Conservation (phyloP, 2,113 vertebrate genomes). For the Gnathonemus echidnorhynchus region DNA sequence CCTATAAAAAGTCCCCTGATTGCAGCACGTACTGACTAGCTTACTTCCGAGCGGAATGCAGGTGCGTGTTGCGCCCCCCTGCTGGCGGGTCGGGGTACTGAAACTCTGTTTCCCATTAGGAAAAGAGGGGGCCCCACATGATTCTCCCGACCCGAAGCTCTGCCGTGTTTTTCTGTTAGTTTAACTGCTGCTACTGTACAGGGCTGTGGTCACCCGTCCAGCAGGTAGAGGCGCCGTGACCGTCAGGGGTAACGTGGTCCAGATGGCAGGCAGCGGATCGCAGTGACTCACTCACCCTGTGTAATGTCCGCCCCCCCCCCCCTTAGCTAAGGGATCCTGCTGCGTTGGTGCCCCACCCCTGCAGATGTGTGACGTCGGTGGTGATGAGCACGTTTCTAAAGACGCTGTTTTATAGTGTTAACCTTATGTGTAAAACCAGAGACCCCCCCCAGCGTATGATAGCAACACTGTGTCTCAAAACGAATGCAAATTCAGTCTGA, state of each 20-base stretch:
- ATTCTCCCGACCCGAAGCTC: constrained; percentile 43
- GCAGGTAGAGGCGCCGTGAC: constrained; percentile 58
- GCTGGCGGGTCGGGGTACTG: not conserved
- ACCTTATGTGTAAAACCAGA: not conserved
- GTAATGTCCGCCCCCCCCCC: not conserved
- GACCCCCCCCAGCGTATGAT: not conserved
- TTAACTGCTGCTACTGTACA: constrained; percentile 67
- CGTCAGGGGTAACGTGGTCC: constrained; percentile 56
- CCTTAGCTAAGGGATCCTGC: not conserved
- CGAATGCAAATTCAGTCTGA: not conserved
- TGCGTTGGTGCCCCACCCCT: not conserved
- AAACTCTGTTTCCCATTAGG: not conserved
- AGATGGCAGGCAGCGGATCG: constrained; percentile 58
- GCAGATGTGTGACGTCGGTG: constrained; percentile 20
- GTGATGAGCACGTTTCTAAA: not conserved
- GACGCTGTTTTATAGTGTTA: not conserved
- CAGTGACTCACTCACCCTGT: constrained; percentile 49
- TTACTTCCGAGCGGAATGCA: not conserved
- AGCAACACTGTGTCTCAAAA: not conserved
- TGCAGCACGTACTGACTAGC: not conserved
- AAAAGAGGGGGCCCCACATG: constrained; percentile 35
- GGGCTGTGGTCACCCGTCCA: constrained; percentile 56
- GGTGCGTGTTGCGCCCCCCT: not conserved
- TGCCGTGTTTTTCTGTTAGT: constrained; percentile 59
- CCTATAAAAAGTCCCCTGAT: not conserved